Conservation (phyloP, 1,140 invertebrate genomes). For the Camponotus floridanus region DNA sequence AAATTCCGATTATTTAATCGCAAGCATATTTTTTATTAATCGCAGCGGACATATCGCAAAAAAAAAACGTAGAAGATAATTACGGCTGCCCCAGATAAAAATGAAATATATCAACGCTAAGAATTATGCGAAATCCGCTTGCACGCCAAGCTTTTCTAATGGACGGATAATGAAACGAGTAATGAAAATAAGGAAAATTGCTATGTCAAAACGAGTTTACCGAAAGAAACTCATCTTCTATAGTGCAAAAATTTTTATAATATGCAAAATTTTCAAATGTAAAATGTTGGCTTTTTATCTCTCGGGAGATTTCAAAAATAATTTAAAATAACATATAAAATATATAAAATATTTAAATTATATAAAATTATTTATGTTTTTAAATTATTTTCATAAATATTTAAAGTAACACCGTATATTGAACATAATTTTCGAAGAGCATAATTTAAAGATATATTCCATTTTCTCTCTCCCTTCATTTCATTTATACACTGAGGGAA, state of each 20-base stretch:
- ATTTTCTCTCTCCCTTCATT: neutral
- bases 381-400: no score
- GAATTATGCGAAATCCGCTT: neutral
- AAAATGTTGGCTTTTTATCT: no score
- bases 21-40: neutral
- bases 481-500: no score
- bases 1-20: conserved; percentile 3
- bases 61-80: neutral
- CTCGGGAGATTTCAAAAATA: no score
- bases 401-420: neutral
- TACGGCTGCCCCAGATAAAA: neutral
- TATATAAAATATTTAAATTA: no score
- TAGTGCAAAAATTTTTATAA: no score
- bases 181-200: neutral
- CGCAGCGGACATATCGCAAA: neutral
- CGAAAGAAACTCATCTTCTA: no score
- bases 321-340: no score
- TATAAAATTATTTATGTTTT: no score
- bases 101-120: neutral
- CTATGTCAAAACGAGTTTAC: neutral
- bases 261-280: no score
- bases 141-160: neutral
- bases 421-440: neutral
- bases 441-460: neutral
- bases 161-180: no score